Evolutionary conservation across 1,140 invertebrate genomes (phyloP).

Genomic region (Aricia agestis): DNA sequence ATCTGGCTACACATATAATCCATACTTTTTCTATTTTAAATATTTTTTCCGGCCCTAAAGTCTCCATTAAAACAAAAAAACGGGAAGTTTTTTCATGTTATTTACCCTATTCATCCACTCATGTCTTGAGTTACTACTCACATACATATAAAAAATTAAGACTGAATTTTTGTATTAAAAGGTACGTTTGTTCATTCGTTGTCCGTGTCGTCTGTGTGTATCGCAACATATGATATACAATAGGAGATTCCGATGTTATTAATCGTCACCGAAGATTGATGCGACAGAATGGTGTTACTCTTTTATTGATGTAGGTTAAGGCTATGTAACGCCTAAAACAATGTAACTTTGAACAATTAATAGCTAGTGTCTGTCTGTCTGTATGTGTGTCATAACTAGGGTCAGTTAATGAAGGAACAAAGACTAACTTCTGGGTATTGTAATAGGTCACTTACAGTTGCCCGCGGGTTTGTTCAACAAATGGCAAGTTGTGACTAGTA

Average conservation of each 20-base stretch:
- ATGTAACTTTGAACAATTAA: constrained; percentile 26
- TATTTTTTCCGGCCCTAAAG: too few species aligned
- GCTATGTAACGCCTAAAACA: constrained; percentile 26
- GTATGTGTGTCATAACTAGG: constrained; percentile 16
- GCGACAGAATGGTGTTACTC: constrained; percentile 48
- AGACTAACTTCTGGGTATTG: constrained; percentile 6
- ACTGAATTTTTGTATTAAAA: not conserved
- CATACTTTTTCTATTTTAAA: too few species aligned
- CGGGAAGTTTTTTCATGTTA: too few species aligned
- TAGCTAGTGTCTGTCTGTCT: not conserved
- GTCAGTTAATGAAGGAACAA: constrained; percentile 13
- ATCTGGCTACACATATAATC: too few species aligned
- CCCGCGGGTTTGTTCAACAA: not conserved
- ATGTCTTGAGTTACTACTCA: too few species aligned
- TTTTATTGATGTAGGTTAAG: constrained; percentile 55
- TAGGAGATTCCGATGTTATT: constrained; percentile 62
- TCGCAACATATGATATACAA: constrained; percentile 52
- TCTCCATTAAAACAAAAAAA: too few species aligned
- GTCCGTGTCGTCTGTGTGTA: constrained; percentile 38
- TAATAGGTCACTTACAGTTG: constrained; percentile 1
- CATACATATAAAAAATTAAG: too few species aligned
- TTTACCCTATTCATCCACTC: too few species aligned
- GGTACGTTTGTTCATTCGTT: constrained; percentile 1
- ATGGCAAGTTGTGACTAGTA: not conserved
- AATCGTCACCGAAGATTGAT: constrained; percentile 64